Evolutionary conservation across 35 echinoderm and acorn worm genomes (phyloP).

Genomic region (Eucidaris tribuloides): DNA sequence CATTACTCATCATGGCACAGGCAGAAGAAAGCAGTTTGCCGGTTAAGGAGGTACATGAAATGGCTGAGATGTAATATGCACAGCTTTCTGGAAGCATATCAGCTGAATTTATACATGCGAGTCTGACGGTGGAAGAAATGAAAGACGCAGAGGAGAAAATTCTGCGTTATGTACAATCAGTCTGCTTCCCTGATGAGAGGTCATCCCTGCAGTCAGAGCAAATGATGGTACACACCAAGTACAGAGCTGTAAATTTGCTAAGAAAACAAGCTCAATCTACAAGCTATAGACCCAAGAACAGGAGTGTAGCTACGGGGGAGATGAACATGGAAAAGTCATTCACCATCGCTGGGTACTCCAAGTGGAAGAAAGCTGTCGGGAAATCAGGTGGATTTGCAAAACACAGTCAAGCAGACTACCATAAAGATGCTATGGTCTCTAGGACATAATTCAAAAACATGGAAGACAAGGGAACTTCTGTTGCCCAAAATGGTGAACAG

Average conservation of each 20-base stretch:
- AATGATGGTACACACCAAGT: background rate
- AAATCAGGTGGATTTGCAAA: no score
- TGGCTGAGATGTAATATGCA: background rate
- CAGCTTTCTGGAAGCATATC: background rate
- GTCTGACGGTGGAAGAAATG: background rate
- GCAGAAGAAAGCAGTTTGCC: slow-evolving; percentile 1
- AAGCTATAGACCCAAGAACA: slow-evolving; percentile 29
- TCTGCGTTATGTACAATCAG: slow-evolving; percentile 14
- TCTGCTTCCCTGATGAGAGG: background rate
- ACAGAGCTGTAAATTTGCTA: background rate
- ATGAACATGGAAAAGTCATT: no score
- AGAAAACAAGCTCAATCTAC: slow-evolving; percentile 4
- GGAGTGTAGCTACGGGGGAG: no score
- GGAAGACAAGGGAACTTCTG: no score
- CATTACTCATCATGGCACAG: no score
- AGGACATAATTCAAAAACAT: no score
- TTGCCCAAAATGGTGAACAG: no score
- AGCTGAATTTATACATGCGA: background rate
- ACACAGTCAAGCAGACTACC: no score
- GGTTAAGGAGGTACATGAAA: background rate
- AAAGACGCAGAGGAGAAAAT: slow-evolving; percentile 3
- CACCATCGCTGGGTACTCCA: no score
- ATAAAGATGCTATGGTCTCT: no score
- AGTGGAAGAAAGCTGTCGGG: no score
- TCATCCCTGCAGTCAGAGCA: background rate